Evolutionary conservation across 2,797 vertebrate genomes (phyloP).

Genomic region (Oreonectes daqikongensis): DNA sequence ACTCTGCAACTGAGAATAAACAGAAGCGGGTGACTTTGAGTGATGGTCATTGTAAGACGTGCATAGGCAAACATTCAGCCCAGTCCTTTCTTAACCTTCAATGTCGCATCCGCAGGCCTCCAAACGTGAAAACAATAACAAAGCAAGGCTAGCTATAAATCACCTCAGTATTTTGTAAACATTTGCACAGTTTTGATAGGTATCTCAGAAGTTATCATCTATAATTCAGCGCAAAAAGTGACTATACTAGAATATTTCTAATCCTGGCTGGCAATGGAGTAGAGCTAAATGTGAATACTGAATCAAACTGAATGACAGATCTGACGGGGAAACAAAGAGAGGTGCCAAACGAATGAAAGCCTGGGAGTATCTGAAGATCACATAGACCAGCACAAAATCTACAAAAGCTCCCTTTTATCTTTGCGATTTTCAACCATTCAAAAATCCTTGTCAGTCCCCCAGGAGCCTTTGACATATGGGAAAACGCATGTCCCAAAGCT

Average conservation of each 20-base stretch:
- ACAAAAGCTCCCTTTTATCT: constrained; percentile 17
- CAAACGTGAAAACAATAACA: constrained; percentile 35
- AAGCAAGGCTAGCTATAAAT: constrained; percentile 34
- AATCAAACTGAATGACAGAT: constrained; percentile 41
- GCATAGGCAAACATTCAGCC: constrained; percentile 44
- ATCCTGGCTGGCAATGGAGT: constrained; percentile 19
- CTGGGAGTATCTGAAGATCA: constrained; percentile 28
- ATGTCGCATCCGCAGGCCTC: constrained; percentile 2
- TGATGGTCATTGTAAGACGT: constrained; percentile 62
- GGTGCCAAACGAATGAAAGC: constrained; percentile 34
- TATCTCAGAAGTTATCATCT: constrained; percentile 26
- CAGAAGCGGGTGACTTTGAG: constrained; percentile 48
- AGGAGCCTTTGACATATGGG: constrained; percentile 4
- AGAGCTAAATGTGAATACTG: constrained; percentile 29
- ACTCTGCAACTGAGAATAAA: constrained; percentile 47
- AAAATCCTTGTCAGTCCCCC: neutral
- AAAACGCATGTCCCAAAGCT: neutral
- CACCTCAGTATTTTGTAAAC: constrained; percentile 43
- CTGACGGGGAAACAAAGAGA: constrained; percentile 29
- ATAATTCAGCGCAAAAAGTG: constrained; percentile 43
- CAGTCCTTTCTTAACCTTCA: constrained; percentile 48
- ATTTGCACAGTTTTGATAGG: constrained; percentile 41
- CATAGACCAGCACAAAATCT: constrained; percentile 4
- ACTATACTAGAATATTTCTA: neutral
- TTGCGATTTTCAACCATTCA: constrained; percentile 39